Evolutionary conservation across 2,797 vertebrate genomes (phyloP).

Genomic region (Arnoldichthys spilopterus): DNA sequence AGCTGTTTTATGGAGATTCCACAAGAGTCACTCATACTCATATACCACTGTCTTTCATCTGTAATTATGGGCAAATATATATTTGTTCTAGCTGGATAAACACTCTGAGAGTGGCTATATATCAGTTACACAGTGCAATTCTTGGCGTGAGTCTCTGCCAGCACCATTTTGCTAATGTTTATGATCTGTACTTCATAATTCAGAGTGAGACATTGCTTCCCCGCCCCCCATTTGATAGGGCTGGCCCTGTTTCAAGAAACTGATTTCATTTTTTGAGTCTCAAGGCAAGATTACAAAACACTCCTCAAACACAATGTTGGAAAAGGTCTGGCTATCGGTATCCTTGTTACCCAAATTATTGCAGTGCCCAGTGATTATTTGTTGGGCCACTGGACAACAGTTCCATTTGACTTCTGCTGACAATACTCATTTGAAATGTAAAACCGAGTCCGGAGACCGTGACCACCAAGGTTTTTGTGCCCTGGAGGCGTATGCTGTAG

Average conservation of each 20-base stretch:
- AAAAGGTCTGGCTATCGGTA: neutral
- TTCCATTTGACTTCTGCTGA: neutral
- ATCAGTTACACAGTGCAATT: conserved; percentile 21
- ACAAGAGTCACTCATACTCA: neutral
- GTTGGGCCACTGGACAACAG: neutral
- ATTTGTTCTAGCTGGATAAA: conserved; percentile 18
- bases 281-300: neutral
- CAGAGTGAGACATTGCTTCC: neutral
- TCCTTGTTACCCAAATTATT: neutral
- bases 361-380: neutral
- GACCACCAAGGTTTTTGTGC: conserved; percentile 45
- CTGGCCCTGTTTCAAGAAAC: conserved; percentile 9
- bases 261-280: conserved; percentile 1
- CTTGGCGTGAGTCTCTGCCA: conserved; percentile 19
- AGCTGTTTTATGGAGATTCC: conserved; percentile 30
- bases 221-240: neutral
- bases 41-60: neutral
- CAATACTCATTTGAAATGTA: conserved; percentile 23
- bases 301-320: neutral
- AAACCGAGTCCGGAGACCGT: conserved; percentile 4
- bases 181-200: conserved; percentile 22
- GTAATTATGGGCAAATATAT: conserved; percentile 21
- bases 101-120: conserved; percentile 13
- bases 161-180: conserved; percentile 23
- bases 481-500: conserved; percentile 47